Percentiles rank a stretch among this genome's conserved stretches.
phyloP scores from a whole-genome alignment of 2,797 vertebrate genomes.

The Sebastes kiyomatsui region DNA sequence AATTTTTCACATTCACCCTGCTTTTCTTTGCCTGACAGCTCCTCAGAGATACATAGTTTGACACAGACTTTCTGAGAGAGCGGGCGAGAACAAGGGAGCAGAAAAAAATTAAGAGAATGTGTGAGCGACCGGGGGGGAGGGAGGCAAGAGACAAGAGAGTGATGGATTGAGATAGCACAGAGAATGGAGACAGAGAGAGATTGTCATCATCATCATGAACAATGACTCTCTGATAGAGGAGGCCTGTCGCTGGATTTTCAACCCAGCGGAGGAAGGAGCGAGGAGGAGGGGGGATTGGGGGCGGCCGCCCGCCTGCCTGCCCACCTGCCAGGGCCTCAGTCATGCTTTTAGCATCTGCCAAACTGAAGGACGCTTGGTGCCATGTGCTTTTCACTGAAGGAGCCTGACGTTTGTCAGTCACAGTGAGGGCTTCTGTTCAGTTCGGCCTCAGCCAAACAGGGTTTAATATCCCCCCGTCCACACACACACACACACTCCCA shows the following conservation, averaged over 20 bases:
- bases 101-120: constrained; percentile 46
- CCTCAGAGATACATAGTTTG: constrained; percentile 46
- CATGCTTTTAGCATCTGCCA: constrained; percentile 75
- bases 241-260: constrained; percentile 58
- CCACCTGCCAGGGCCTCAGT: constrained; percentile 72
- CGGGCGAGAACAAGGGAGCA: constrained; percentile 26
- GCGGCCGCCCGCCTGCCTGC: constrained; percentile 28
- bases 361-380: constrained; percentile 69
- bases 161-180: constrained; percentile 63
- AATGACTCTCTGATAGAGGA: constrained; percentile 67
- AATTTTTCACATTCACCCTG: constrained; percentile 45
- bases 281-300: not conserved
- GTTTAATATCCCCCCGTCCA: constrained; percentile 42
- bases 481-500: not conserved
- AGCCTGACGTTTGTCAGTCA: constrained; percentile 69
- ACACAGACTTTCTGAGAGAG: constrained; percentile 41
- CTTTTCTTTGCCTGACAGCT: constrained; percentile 54
- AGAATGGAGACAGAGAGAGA: constrained; percentile 62
- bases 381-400: constrained; percentile 70
- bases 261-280: constrained; percentile 50
- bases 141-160: constrained; percentile 43
- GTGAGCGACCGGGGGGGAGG: constrained; percentile 17
- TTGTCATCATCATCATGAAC: constrained; percentile 70
- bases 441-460: constrained; percentile 59
- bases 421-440: constrained; percentile 74